Conservation (phyloP, 2,888 invertebrate species). For the Pammene fasciana region DNA sequence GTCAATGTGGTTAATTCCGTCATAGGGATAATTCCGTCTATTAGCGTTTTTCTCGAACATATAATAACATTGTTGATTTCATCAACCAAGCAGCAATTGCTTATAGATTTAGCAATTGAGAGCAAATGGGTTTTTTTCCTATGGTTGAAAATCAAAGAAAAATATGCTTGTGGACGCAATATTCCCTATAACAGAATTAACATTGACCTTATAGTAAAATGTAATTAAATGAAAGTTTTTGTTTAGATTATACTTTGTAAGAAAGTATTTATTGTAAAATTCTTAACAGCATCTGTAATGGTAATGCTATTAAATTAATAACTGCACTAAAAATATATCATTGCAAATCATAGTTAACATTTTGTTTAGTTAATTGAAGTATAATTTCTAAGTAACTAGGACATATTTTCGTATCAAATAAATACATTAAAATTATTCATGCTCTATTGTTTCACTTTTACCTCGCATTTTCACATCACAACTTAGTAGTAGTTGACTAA, state of each 20-base stretch:
- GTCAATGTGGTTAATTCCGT: too few relatives aligned
- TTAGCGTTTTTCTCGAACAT: too few relatives aligned
- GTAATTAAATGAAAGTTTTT: constrained; percentile 9
- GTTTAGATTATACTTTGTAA: constrained; percentile 27
- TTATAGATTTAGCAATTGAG: too few relatives aligned
- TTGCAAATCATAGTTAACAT: constrained; percentile 7
- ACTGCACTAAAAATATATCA: constrained; percentile 15
- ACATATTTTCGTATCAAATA: constrained; percentile 78
- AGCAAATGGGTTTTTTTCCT: too few relatives aligned
- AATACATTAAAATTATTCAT: constrained; percentile 57
- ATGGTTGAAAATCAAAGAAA: too few relatives aligned
- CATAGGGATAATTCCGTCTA: too few relatives aligned
- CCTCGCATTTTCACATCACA: not conserved
- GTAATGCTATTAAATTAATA: constrained; percentile 17
- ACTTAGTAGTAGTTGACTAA: not conserved
- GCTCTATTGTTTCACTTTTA: constrained; percentile 44
- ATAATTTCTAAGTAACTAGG: constrained; percentile 76
- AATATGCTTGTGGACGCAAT: too few relatives aligned
- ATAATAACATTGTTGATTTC: too few relatives aligned
- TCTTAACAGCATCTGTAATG: constrained; percentile 15
- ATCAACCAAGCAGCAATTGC: too few relatives aligned
- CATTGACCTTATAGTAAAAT: too few relatives aligned
- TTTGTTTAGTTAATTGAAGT: constrained; percentile 50
- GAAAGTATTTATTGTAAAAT: constrained; percentile 28
- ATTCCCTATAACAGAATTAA: too few relatives aligned